Base-by-base conservation (phyloP, 2,797 vertebrate species). In the Enteromius unitaeniatus region DNA sequence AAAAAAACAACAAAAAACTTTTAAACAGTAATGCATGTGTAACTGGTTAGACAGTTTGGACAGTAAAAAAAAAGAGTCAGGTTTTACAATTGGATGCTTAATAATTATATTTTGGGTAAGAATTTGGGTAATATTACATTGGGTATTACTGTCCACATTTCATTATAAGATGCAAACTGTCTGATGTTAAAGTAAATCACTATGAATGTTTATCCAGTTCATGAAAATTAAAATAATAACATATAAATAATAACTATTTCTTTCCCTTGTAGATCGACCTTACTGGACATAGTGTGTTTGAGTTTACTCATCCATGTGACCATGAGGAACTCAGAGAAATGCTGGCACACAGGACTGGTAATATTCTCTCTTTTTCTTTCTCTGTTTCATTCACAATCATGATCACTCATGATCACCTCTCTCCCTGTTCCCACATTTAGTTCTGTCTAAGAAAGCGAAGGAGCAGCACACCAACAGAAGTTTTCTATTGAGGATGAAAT, bases 401-500 rank as follows among this genome's bases (percentile, higher is more conserved):
- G 3, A 47, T n/a, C 51, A 11, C 37, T 51, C 37, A 49, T 9
- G 62, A 49, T 3, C 14, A 58, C 45, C 4, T 86, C 87, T 78
- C 23, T 78, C 7, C 31, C 75, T 83, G 88, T 31, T 82, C 2
- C 51, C 91, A 7, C 85, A 77, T 86, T 88, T 91, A 99, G 98
- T 96, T 89, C 93, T 93, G 78, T 93, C 95, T 88, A 99, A 98
- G 94, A 99, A 98, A 91, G 91, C 92, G 79, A 99, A 77, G 96
- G 97, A 98, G 76, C 92, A 94, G 86, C 97, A 95, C 88, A 96
- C 96, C 49, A 96, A 97, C 81, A 93, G 97, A 87, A 97, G 94
- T 92, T 97, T 98, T 92, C 97, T 99, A 89, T 95, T 99, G 85
- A 93, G 98, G 89, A 99, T 99, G 98, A 99, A 99, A 88, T 99